These are phyloP conservation scores for Scatophagus argus DNA, from an alignment of 2,113 vertebrate species.

Conservation along the genomic window DNA sequence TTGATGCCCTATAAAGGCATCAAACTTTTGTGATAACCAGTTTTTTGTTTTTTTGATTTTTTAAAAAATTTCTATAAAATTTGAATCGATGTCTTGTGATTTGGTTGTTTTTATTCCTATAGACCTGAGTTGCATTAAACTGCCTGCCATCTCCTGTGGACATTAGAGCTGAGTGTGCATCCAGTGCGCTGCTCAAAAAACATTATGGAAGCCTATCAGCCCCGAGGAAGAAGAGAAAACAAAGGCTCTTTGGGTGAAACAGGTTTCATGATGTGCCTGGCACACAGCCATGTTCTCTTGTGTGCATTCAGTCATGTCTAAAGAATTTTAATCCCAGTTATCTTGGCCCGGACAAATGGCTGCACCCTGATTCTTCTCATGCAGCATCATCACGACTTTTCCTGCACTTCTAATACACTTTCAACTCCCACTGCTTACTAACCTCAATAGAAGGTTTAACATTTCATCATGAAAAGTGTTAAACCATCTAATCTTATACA, in stretches of 20 bases:
- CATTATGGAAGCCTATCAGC: conserved; percentile 7
- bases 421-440: neutral
- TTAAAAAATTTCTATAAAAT: conserved; percentile 17
- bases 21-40: conserved; percentile 44
- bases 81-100: conserved; percentile 29
- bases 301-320: conserved; percentile 38
- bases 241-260: conserved; percentile 33
- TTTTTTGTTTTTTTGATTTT: too few species aligned
- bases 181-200: conserved; percentile 20
- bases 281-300: conserved; percentile 23
- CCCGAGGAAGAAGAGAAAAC: conserved; percentile 41
- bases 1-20: neutral
- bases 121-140: conserved; percentile 20
- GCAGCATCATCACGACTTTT: conserved; percentile 34
- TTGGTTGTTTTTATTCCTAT: conserved; percentile 37
- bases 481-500: neutral
- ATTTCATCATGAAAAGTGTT: neutral
- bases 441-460: neutral
- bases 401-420: conserved; percentile 24
- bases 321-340: conserved; percentile 1
- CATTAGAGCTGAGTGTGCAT: conserved; percentile 41
- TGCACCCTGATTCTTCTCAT: too few species aligned
- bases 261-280: conserved; percentile 25
- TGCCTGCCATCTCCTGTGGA: conserved; percentile 12
- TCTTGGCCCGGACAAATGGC: conserved; percentile 16